Percentiles rank a stretch among this genome's conserved stretches.
Conservation (phyloP, 1,140 invertebrate genomes). For the Drosophila pruinosa region DNA sequence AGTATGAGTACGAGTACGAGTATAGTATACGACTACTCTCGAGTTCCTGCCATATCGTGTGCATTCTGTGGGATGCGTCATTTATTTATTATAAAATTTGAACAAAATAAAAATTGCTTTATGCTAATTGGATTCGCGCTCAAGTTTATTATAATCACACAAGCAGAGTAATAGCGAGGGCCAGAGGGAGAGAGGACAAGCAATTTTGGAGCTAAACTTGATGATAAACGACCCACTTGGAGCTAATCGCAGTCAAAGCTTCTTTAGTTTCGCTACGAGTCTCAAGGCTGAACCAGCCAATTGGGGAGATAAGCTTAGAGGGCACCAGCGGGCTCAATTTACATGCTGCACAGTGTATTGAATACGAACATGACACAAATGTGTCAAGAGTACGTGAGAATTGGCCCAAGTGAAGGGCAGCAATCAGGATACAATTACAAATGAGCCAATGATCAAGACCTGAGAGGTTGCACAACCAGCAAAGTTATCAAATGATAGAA, state of each 20-base stretch:
- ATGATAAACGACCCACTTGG: neutral
- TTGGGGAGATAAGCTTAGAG: neutral
- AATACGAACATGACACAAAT: conserved; percentile 13
- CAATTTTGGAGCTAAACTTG: neutral
- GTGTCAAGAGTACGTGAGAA: conserved; percentile 65
- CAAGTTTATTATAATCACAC: neutral
- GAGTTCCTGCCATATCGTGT: conserved; percentile 2
- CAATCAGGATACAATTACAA: conserved; percentile 42
- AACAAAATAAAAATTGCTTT: conserved; percentile 3
- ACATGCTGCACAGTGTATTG: neutral
- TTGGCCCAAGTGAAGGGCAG: conserved; percentile 26
- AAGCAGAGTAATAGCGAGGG: neutral
- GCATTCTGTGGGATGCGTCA: conserved; percentile 27
- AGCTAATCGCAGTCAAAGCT: neutral
- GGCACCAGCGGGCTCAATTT: conserved; percentile 8
- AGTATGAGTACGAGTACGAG: too few relatives aligned
- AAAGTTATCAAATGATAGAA: neutral
- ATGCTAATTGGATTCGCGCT: conserved; percentile 22
- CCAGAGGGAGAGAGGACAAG: neutral
- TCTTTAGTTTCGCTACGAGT: neutral
- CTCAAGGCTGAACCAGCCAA: neutral
- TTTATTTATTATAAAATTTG: conserved; percentile 25
- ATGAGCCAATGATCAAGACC: conserved; percentile 16
- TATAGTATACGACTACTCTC: conserved; percentile 1
- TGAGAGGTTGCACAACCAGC: neutral